phyloP scores from a whole-genome alignment of 2,113 vertebrate genomes.

The Cyphomyrus plagiostoma region DNA sequence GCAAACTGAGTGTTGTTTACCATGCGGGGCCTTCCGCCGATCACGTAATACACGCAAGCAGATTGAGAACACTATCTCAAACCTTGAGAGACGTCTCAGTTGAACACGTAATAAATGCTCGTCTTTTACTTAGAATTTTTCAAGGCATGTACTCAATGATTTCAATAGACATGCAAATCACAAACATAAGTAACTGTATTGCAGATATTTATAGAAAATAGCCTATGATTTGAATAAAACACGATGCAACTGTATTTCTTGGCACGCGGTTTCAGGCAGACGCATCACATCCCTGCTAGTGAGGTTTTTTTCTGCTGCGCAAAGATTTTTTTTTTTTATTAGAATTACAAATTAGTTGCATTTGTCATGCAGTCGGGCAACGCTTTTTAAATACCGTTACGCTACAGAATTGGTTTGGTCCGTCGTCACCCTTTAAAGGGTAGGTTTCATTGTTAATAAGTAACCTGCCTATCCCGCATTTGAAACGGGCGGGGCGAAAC shows the following conservation, averaged over 20 bases:
- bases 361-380: background rate
- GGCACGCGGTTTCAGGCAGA: background rate
- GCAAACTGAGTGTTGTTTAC: constrained; percentile 18
- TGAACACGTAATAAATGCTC: background rate
- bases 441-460: background rate
- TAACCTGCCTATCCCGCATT: background rate
- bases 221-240: background rate
- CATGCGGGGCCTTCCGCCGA: constrained; percentile 20
- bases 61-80: background rate
- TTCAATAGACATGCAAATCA: background rate
- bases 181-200: background rate
- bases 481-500: background rate
- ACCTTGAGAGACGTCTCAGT: background rate
- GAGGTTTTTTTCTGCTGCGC: background rate
- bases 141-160: background rate
- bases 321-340: background rate
- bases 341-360: background rate
- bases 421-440: background rate
- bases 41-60: constrained; percentile 39
- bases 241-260: background rate
- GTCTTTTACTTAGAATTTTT: background rate
- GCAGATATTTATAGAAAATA: background rate
- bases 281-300: background rate
- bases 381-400: background rate
- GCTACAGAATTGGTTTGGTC: background rate